These are phyloP conservation scores for Tetrapedia diversipes DNA, from an alignment of 2,888 invertebrate species.

Conservation along the genomic window DNA sequence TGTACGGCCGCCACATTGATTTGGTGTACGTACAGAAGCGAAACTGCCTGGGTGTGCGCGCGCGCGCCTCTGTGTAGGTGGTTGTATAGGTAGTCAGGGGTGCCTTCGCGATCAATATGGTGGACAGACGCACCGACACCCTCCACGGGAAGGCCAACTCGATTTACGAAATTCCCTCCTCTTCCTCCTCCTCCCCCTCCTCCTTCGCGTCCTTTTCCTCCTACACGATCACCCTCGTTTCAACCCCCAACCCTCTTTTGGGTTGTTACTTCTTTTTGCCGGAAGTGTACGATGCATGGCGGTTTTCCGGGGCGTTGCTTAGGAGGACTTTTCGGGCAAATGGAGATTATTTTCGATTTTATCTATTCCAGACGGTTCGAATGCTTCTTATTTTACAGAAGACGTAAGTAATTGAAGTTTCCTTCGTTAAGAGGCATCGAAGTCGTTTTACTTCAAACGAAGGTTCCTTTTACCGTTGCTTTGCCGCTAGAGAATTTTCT, in stretches of 20 bases:
- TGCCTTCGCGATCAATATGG: conserved; percentile 82
- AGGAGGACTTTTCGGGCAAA: too few species aligned
- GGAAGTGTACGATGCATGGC: too few species aligned
- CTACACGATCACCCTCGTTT: not conserved
- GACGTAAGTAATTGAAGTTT: too few species aligned
- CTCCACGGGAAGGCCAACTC: conserved; percentile 75
- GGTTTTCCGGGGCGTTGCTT: too few species aligned
- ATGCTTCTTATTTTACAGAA: too few species aligned
- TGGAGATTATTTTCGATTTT: too few species aligned
- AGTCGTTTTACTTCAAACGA: too few species aligned
- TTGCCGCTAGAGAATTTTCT: too few species aligned
- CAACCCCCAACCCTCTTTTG: not conserved
- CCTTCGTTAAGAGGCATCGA: too few species aligned
- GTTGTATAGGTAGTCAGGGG: conserved; percentile 66
- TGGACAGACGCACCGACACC: conserved; percentile 81
- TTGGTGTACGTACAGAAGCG: conserved; percentile 17
- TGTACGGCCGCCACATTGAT: conserved; percentile 40
- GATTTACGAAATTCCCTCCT: conserved; percentile 73
- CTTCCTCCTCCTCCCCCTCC: not conserved
- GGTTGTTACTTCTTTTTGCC: not conserved
- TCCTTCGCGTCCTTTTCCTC: not conserved
- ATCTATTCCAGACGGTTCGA: too few species aligned
- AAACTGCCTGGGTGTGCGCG: conserved; percentile 1
- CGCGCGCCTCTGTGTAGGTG: conserved; percentile 25
- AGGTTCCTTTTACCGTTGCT: too few species aligned